phyloP scores from a whole-genome alignment of 2,113 vertebrate species.

The Canis aureus region DNA sequence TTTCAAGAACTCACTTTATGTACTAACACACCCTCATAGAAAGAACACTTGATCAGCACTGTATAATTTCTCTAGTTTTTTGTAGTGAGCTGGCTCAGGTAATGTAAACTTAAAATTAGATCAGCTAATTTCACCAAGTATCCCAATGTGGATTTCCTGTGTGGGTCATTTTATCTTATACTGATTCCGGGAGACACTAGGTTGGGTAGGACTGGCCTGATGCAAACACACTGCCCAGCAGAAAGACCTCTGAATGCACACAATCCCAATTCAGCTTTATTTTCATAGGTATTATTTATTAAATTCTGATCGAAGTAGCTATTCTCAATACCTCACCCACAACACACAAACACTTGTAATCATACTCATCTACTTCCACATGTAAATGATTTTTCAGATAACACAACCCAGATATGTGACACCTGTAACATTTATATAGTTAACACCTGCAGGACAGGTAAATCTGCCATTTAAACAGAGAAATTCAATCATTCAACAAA shows the following conservation, averaged over 20 bases:
- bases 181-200: neutral
- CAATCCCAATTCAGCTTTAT: neutral
- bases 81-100: neutral
- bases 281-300: neutral
- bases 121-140: neutral
- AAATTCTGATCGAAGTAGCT: neutral
- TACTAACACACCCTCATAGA: neutral
- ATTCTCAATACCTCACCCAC: neutral
- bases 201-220: neutral
- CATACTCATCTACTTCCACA: neutral
- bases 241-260: neutral
- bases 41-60: neutral
- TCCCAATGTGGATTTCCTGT: neutral
- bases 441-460: neutral
- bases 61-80: neutral
- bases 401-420: neutral
- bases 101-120: neutral
- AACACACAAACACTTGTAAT: neutral
- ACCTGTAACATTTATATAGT: neutral
- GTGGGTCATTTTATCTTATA: neutral
- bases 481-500: slow-evolving; percentile 25
- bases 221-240: neutral
- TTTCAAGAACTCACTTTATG: neutral
- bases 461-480: neutral
- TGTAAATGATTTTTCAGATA: neutral